Evolutionary conservation across 2,797 vertebrate species (phyloP), one percentile per base, ranked within the genome.

Genomic region (Chelon auratus): DNA sequence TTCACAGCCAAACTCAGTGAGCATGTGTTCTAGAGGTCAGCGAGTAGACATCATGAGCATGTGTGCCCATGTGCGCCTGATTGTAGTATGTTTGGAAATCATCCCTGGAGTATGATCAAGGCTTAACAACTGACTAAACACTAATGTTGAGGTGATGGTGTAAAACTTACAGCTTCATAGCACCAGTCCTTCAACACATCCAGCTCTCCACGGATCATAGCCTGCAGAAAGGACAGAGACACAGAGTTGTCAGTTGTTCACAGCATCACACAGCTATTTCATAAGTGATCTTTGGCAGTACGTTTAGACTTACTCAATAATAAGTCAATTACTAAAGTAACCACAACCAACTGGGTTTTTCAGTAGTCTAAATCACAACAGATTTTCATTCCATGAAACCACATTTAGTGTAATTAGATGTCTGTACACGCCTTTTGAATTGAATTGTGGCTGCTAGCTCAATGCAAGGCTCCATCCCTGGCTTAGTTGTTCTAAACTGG

Each of bases 111-210:
- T 17, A 45, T 1, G 43, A 52, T 13, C 20, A 52, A 18, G 50
- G 20, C 48, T 22, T 5, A 22, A 1, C n/a, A 55, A 14, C 4
- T 52, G 14, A 72, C 40, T 39, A 20, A 15, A 43, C 65, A 45
- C 8, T 20, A 37, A 60, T 13, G 7, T 2, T 15, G 5, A 14
- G 24, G 33, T 37, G 39, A 55, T 47, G 42, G 42, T 22, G 7
- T n/a, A 55, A 39, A 20, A 91, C 96, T 96, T 86, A 98, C 97
- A 13, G 96, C 96, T 93, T 98, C 97, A 2, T 97, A 98, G 88
- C 96, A 97, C 96, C 96, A 99, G 71, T 98, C 97, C 89, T 96
- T 97, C 77, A 98, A 93, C 42, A 98, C 95, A 0, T 97, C 96
- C 17, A 97, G 94, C 66, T 98, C 97, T 18, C 97, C 97, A 8